Evolutionary conservation across 1,140 invertebrate species (phyloP), one percentile per base, ranked within the genome.

Genomic region (Zaprionus ghesquierei): DNA sequence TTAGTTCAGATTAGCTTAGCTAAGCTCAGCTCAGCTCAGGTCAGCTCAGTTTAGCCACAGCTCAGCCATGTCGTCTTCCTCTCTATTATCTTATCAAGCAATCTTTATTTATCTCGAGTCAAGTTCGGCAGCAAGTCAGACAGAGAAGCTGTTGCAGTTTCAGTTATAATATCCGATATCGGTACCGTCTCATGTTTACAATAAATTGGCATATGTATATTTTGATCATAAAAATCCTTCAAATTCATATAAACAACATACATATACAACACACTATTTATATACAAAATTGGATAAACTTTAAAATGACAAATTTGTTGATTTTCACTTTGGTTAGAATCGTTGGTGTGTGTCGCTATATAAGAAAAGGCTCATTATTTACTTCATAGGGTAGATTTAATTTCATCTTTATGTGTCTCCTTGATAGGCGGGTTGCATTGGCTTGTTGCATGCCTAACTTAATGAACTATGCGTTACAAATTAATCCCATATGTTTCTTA

Each of bases 181-280:
- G 6, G 27, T 50, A 65, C 31, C 33, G 61, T 25, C 61, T 50
- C 51, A 70, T 64, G 41, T 56, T 50, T 23, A 58, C 33, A 72
- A 72, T 72, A 72, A 66, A 72, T 72, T 53, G 53, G 69, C 55
- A 72, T 54, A 46, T 25, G 61, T 53, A 59, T 65, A 50, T 55
- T 63, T 70, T 63, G 51, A 63, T 62, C 31, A 51, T 15, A 33
- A 46, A 50, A 25, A 51, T 31, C 33, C 33, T 53, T 62, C 22
- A 62, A 62, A 51, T 51, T 51, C 51, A 64, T 70, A 46, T 29
- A 18, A 56, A 15, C 13, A 56, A 15, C 13, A 50, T 31, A 15
- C 18, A 29, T 41, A 13, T n/a, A n/a, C n/a, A n/a, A n/a, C n/a
- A n/a, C n/a, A n/a, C n/a, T n/a, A 13, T 29, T 41, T 41, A n/a